Evolutionary conservation across 2,797 vertebrate species (phyloP), one percentile per base, ranked within the genome.

Genomic region (Euphonia xanthogaster): DNA sequence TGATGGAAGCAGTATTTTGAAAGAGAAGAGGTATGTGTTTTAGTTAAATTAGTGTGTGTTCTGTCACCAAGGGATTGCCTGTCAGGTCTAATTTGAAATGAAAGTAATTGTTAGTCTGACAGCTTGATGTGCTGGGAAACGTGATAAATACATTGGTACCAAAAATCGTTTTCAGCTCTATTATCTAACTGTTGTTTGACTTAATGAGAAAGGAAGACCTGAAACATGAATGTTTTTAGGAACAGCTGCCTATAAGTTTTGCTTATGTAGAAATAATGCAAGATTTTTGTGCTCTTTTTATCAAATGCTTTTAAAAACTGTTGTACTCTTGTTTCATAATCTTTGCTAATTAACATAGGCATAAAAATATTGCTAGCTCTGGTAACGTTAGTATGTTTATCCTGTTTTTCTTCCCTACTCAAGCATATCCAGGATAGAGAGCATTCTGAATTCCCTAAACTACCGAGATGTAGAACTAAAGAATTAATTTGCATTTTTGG

Each of bases 1-100:
- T 60, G 40, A 23, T 55, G 61, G 58, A 72, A 81, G 47, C 35
- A 6, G 17, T 60, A 39, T 80, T 95, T 92, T 39, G 57, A 89
- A 93, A 85, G 57, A 68, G 58, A 67, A 73, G 39, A 35, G 12
- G 33, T 65, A 51, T 63, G 75, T 80, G 82, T 79, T 84, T 95
- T 87, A 87, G 82, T 96, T 79, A 50, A 90, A 77, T 92, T 78
- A 73, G 61, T 67, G 68, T 72, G 21, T 73, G 80, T 70, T 72
- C 37, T 65, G 96, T 97, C 96, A 96, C 97, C 97, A 72, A 92
- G 98, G 96, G 97, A 98, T 93, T 94, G 97, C 96, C 96, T 98
- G 98, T 98, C 98, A 96, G 70, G 95, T 97, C 97, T 97, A 97
- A 97, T 98, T 98, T 98, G 96, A 93, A 88, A 93, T 90, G 71